Conservation (phyloP, 2,797 vertebrate genomes). For the Threskiornis aethiopicus region DNA sequence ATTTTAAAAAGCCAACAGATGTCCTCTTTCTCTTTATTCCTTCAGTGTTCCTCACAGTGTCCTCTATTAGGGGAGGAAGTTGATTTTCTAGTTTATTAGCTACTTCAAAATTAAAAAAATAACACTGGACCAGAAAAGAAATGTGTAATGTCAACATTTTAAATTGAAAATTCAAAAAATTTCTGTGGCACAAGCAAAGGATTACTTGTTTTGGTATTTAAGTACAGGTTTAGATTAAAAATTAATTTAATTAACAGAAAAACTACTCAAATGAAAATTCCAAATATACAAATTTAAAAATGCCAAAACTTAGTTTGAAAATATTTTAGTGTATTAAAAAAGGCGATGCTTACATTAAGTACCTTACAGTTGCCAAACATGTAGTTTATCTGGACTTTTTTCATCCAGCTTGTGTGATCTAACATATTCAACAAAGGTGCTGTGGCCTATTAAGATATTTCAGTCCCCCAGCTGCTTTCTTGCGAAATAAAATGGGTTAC, state of each 20-base stretch:
- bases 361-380: not conserved
- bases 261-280: not conserved
- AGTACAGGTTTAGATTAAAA: not conserved
- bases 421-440: accelerated
- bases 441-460: not conserved
- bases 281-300: not conserved
- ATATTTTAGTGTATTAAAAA: not conserved
- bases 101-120: not conserved
- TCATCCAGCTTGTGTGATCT: not conserved
- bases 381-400: not conserved
- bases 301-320: not conserved
- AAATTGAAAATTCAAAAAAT: not conserved
- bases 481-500: not conserved
- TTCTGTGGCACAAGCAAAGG: not conserved
- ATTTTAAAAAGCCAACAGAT: not conserved
- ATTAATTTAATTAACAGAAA: not conserved
- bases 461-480: not conserved
- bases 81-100: not conserved
- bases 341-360: not conserved
- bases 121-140: not conserved
- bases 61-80: not conserved
- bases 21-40: not conserved
- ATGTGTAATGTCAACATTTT: not conserved
- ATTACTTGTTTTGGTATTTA: not conserved
- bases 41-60: not conserved